Percentiles rank a stretch among this genome's conserved stretches.
These are phyloP conservation scores for Perccottus glenii DNA, from an alignment of 2,113 vertebrate genomes.

Conservation along the genomic window DNA sequence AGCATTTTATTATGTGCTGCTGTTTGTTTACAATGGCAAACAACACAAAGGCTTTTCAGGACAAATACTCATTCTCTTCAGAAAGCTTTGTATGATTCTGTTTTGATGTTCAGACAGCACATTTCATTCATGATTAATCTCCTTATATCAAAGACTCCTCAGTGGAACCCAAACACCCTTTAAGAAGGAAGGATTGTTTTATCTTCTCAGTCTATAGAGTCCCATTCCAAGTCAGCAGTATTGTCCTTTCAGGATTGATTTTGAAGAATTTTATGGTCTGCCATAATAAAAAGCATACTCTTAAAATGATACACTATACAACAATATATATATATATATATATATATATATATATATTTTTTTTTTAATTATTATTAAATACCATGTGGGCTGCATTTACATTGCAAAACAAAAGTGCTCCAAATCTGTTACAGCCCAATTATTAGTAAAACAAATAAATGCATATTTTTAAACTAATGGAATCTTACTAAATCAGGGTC, in stretches of 20 bases:
- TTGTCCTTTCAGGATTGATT: slow-evolving; percentile 26
- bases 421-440: too few species aligned
- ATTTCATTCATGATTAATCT: slow-evolving; percentile 34
- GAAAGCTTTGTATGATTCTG: slow-evolving; percentile 9
- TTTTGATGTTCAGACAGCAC: slow-evolving; percentile 22
- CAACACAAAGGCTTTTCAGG: slow-evolving; percentile 8
- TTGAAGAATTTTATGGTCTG: slow-evolving; percentile 17
- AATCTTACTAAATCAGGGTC: too few species aligned
- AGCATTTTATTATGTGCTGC: not conserved
- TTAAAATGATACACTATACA: not conserved
- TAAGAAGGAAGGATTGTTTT: slow-evolving; percentile 41
- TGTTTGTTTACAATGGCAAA: slow-evolving; percentile 1
- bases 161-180: slow-evolving; percentile 31
- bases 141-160: slow-evolving; percentile 27
- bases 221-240: slow-evolving; percentile 6
- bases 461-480: too few species aligned
- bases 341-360: too few species aligned
- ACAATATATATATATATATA: too few species aligned
- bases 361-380: too few species aligned
- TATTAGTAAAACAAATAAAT: too few species aligned
- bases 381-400: too few species aligned
- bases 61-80: slow-evolving; percentile 8
- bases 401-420: too few species aligned
- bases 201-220: slow-evolving; percentile 46
- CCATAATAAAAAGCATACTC: slow-evolving; percentile 33